phyloP scores from a whole-genome alignment of 2,888 invertebrate genomes.

The Microplitis deprimator region DNA sequence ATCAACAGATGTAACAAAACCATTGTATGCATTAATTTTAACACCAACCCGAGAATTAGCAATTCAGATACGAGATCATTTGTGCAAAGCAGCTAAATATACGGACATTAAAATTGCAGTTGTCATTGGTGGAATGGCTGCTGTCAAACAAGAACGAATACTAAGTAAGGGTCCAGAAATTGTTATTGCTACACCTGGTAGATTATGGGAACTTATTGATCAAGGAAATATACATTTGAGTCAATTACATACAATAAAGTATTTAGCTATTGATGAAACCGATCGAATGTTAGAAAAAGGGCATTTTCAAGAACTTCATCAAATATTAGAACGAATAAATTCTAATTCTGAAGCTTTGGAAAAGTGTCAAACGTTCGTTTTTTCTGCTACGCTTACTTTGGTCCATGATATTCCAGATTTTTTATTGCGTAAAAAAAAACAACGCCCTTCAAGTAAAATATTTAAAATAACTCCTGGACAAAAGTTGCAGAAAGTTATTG shows the following conservation, averaged over 20 bases:
- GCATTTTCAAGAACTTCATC: slow-evolving; percentile 93
- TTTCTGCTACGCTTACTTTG: slow-evolving; percentile 96
- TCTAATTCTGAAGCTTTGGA: slow-evolving; percentile 75
- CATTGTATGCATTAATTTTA: slow-evolving; percentile 87
- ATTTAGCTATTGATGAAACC: slow-evolving; percentile 96
- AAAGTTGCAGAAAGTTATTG: slow-evolving; percentile 84
- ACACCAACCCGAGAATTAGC: slow-evolving; percentile 98
- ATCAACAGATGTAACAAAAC: slow-evolving; percentile 70
- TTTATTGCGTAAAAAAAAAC: slow-evolving; percentile 75
- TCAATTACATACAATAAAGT: slow-evolving; percentile 81
- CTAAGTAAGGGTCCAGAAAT: slow-evolving; percentile 89
- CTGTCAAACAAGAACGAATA: slow-evolving; percentile 93
- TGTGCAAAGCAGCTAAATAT: slow-evolving; percentile 84
- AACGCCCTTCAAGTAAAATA: slow-evolving; percentile 72
- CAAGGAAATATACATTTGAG: slow-evolving; percentile 84
- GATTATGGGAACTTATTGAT: slow-evolving; percentile 93
- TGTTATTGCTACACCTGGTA: slow-evolving; percentile 96
- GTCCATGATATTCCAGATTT: slow-evolving; percentile 88
- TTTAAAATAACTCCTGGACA: slow-evolving; percentile 81
- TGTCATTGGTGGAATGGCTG: slow-evolving; percentile 94
- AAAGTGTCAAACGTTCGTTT: slow-evolving; percentile 92
- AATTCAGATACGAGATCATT: slow-evolving; percentile 92
- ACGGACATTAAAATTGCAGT: slow-evolving; percentile 84
- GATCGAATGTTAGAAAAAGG: slow-evolving; percentile 98
- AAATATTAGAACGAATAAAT: slow-evolving; percentile 86